Evolutionary conservation across 2,888 invertebrate species (phyloP).

Genomic region (Erebia palarica): DNA sequence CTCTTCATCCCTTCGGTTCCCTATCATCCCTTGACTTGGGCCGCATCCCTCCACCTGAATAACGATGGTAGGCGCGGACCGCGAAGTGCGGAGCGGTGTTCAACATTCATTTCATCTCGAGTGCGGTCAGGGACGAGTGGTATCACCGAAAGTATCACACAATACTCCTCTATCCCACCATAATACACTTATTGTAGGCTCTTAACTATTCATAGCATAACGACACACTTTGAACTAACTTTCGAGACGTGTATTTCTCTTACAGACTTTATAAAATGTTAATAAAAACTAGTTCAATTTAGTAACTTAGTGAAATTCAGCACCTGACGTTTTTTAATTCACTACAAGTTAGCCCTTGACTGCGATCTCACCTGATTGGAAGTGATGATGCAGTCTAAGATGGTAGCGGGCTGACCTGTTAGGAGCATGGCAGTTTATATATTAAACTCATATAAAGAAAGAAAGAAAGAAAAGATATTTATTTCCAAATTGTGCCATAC

Average conservation of each 20-base stretch:
- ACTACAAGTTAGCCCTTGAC: too few relatives aligned
- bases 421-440: too few relatives aligned
- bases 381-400: too few relatives aligned
- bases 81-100: conserved; percentile 1
- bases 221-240: background rate
- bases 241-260: background rate
- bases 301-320: background rate
- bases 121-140: conserved; percentile 13
- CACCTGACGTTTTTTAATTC: too few relatives aligned
- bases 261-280: too few relatives aligned
- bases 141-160: background rate
- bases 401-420: too few relatives aligned
- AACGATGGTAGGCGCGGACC: background rate
- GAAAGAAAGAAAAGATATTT: too few relatives aligned
- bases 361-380: too few relatives aligned
- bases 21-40: background rate
- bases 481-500: too few relatives aligned
- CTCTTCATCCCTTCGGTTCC: too few relatives aligned
- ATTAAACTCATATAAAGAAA: too few relatives aligned
- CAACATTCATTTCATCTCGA: background rate
- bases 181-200: background rate
- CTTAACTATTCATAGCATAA: conserved; percentile 6
- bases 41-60: background rate
- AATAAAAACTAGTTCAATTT: too few relatives aligned
- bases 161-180: background rate